Conservation (phyloP, 2,888 invertebrate genomes). For the Troides aeacus region DNA sequence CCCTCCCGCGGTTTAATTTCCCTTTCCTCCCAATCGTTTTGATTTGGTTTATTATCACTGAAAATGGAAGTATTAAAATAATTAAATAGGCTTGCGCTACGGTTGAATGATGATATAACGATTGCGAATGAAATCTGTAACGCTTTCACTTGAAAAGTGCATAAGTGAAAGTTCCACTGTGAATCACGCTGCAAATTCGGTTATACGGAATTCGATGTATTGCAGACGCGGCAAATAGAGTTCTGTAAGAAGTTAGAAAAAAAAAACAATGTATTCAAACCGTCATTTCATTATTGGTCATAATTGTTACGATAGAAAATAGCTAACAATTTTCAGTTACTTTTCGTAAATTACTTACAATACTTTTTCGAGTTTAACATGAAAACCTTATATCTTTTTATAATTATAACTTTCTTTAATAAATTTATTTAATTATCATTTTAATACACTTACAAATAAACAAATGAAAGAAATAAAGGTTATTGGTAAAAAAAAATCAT, state of each 20-base stretch:
- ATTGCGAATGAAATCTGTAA: slow-evolving; percentile 33
- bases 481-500: neutral
- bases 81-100: slow-evolving; percentile 18
- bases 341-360: too few relatives aligned
- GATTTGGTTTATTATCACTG: slow-evolving; percentile 49
- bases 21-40: slow-evolving; percentile 52
- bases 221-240: neutral
- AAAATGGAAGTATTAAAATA: slow-evolving; percentile 23
- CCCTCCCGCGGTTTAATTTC: slow-evolving; percentile 44
- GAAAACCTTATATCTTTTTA: neutral
- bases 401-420: neutral
- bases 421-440: neutral
- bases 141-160: slow-evolving; percentile 27
- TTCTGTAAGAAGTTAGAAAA: neutral
- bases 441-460: neutral
- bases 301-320: neutral
- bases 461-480: neutral
- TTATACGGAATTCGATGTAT: slow-evolving; percentile 21
- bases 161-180: slow-evolving; percentile 28
- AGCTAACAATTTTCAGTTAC: too few relatives aligned
- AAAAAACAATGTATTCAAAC: neutral
- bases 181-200: slow-evolving; percentile 24
- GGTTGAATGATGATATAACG: slow-evolving; percentile 26
- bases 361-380: neutral
- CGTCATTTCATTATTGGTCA: neutral